Evolutionary conservation across 2,797 vertebrate genomes (phyloP).

Genomic region (Heliangelus exortis): DNA sequence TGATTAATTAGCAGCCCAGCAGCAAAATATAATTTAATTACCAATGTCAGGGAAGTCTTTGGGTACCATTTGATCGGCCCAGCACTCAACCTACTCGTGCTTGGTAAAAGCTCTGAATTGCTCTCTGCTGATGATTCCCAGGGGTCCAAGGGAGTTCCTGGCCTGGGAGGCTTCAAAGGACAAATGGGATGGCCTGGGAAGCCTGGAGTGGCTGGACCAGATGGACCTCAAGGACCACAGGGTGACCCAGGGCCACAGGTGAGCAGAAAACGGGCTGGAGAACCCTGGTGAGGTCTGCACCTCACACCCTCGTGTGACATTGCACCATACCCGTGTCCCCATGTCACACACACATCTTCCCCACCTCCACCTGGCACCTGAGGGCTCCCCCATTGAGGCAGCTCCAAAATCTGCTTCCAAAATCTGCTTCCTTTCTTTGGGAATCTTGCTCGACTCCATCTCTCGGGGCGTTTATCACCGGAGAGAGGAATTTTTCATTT

Average conservation of each 20-base stretch:
- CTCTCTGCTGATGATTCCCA: conserved; percentile 41
- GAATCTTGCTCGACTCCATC: rapidly evolving
- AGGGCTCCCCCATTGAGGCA: neutral
- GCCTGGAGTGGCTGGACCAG: conserved; percentile 75
- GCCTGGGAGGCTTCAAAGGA: conserved; percentile 89
- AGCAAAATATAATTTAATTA: neutral
- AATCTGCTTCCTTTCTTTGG: neutral
- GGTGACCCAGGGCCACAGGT: conserved; percentile 85
- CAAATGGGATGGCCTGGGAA: conserved; percentile 79
- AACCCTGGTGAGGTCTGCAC: neutral
- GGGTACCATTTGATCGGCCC: neutral
- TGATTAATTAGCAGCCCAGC: neutral
- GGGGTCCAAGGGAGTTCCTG: conserved; percentile 85
- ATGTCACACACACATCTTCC: too few species aligned
- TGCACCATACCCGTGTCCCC: neutral
- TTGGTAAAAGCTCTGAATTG: neutral
- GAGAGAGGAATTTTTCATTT: neutral
- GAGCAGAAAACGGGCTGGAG: neutral
- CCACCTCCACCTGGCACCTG: neutral
- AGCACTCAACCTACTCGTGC: neutral
- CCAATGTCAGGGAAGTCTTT: rapidly evolving
- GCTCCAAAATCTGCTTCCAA: neutral
- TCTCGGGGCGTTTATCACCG: rapidly evolving
- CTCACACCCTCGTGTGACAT: neutral
- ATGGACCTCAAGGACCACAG: conserved; percentile 77